Conservation (phyloP, 2,888 invertebrate genomes). For the Aporophyla nigra region DNA sequence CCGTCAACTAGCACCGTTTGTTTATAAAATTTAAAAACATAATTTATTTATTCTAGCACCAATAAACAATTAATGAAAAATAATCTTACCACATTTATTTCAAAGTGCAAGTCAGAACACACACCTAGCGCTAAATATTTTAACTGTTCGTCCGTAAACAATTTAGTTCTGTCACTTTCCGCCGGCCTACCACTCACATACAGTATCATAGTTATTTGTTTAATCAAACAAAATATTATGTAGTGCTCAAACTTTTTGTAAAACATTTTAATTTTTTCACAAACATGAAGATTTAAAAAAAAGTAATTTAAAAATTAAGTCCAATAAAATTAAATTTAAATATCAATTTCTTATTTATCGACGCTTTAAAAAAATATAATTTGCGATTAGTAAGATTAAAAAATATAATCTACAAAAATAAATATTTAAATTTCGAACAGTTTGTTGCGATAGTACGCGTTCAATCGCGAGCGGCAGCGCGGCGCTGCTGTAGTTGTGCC, state of each 20-base stretch:
- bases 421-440: conserved; percentile 45
- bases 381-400: background rate
- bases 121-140: conserved; percentile 56
- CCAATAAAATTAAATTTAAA: background rate
- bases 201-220: conserved; percentile 48
- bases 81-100: conserved; percentile 59
- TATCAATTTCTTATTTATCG: background rate
- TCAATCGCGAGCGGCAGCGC: conserved; percentile 48
- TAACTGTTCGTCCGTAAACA: conserved; percentile 52
- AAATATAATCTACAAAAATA: background rate
- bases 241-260: conserved; percentile 51
- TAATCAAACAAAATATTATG: conserved; percentile 54
- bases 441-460: conserved; percentile 37
- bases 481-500: conserved; percentile 51
- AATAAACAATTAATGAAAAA: background rate
- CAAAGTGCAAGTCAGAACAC: conserved; percentile 63
- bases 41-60: background rate
- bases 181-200: conserved; percentile 52
- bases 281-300: conserved; percentile 32
- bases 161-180: conserved; percentile 29
- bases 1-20: background rate
- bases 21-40: background rate
- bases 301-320: background rate
- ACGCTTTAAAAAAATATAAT: background rate
- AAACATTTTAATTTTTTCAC: conserved; percentile 60